Evolutionary conservation across 1,140 invertebrate species (phyloP).

Genomic region (Steinernema feltiae): DNA sequence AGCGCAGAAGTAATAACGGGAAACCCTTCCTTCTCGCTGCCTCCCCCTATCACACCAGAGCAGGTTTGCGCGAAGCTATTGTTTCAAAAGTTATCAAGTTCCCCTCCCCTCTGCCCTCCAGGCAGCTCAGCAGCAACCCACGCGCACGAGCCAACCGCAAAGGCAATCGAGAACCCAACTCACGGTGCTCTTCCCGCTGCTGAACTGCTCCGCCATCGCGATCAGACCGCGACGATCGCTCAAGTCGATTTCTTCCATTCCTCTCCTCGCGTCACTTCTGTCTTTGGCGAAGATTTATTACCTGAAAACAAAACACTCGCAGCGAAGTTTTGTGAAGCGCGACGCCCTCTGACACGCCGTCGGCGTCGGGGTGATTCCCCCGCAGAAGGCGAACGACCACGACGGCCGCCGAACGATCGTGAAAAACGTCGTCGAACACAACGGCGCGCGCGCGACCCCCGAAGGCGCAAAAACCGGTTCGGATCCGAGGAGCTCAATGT

Average conservation of each 20-base stretch:
- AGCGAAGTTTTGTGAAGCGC: not conserved
- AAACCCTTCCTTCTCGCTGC: no score
- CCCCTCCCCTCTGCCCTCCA: no score
- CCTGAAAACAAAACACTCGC: conserved; percentile 15
- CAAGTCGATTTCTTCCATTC: conserved; percentile 10
- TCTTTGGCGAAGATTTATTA: conserved; percentile 1
- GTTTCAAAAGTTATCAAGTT: no score
- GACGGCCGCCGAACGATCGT: not conserved
- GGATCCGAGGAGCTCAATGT: not conserved
- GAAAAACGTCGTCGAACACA: not conserved
- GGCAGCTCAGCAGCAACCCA: no score
- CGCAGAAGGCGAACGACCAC: not conserved
- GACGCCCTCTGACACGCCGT: conserved; percentile 5
- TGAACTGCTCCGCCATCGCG: conserved; percentile 6
- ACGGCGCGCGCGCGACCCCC: not conserved
- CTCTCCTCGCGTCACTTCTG: not conserved
- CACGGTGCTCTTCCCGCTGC: conserved; percentile 10
- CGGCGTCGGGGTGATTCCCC: no score
- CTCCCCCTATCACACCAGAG: no score
- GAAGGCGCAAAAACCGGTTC: not conserved
- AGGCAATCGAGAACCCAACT: no score
- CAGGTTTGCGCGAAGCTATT: no score
- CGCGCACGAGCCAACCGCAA: no score
- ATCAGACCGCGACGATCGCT: conserved; percentile 9
- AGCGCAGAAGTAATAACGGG: no score